Evolutionary conservation across 2,888 invertebrate genomes (phyloP).

Genomic region (Hartigia nigra): DNA sequence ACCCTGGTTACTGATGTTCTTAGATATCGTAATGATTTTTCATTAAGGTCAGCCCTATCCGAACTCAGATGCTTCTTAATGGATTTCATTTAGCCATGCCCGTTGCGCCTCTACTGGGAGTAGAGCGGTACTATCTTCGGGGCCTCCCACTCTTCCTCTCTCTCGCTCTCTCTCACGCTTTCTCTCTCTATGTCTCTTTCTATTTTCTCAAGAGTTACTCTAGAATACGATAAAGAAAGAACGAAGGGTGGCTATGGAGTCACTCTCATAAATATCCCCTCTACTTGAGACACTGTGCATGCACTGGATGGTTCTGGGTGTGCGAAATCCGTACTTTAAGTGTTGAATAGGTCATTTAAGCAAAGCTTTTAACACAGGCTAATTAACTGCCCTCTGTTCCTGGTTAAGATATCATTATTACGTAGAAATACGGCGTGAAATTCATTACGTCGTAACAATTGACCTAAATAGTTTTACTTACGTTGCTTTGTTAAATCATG

Average conservation of each 20-base stretch:
- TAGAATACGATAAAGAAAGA: constrained; percentile 11
- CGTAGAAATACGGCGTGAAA: not conserved
- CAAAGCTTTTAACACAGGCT: constrained; percentile 48
- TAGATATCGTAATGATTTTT: constrained; percentile 45
- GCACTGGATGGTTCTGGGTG: constrained; percentile 2
- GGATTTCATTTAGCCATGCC: constrained; percentile 43
- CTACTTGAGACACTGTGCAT: constrained; percentile 7
- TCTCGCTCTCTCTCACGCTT: too few relatives aligned
- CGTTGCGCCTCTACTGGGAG: not conserved
- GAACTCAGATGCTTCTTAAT: constrained; percentile 37
- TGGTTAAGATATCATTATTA: not conserved
- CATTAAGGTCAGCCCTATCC: constrained; percentile 30
- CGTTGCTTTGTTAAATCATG: not conserved
- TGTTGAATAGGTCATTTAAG: constrained; percentile 48
- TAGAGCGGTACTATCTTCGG: not conserved
- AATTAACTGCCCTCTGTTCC: constrained; percentile 43
- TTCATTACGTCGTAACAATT: not conserved
- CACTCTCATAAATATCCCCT: constrained; percentile 8
- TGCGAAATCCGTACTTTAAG: constrained; percentile 34
- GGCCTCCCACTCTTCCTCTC: not conserved
- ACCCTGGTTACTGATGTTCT: not conserved
- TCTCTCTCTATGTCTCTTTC: not conserved
- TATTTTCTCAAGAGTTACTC: not conserved
- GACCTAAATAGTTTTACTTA: not conserved
- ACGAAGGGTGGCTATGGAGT: not conserved